Base-by-base conservation (phyloP, 2,888 invertebrate genomes). In the Leptopterna dolabrata region DNA sequence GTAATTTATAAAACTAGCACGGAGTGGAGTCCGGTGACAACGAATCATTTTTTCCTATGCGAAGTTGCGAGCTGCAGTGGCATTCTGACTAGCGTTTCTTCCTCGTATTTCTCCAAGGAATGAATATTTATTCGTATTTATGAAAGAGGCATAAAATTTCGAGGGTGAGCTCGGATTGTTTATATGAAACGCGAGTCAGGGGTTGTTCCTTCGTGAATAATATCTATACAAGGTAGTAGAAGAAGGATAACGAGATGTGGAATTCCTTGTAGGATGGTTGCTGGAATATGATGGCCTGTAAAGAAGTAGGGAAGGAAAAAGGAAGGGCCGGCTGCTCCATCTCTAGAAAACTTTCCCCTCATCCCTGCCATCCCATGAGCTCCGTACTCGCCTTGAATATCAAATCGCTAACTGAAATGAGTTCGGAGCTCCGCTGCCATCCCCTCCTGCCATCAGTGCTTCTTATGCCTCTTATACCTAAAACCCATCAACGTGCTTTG, bases 401-500 rank as follows among this genome's bases (percentile, higher is more conserved):
- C 47, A 81, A 81, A 81, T 81, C 81, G 51, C 55, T 81, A 51
- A 51, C 51, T 30, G 81, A 36, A 81, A 81, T 81, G 81, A 81
- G 81, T 81, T 81, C 55, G 81, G 81, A 73, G 73, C 51, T 55
- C 51, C 47, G 30, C 41, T 55, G 29, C 41, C 27, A 47, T 19
- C 55, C 55, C 24, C 55, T 55, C 13, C 55, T 6, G 1, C 36
- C 47, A 51, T 51, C 55, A 4, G 30, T 81, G 36, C n/a, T n/a
- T n/a, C n/a, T 78, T 78, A 45, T 78, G 45, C 43, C 24, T 30
- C 51, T 47, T 30, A 47, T 14, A 30, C 81, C 51, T 81, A 47
- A 81, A 51, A 81, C 81, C 80, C 81, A 51, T 51, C 81, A 81
- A 81, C 81, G 51, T 81, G 45, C 41, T 45, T 19, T 19, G 45